Percentiles rank a stretch among this genome's conserved stretches.
These are phyloP conservation scores for Saturnia japonica DNA, from an alignment of 2,888 invertebrate species.

Conservation along the genomic window DNA sequence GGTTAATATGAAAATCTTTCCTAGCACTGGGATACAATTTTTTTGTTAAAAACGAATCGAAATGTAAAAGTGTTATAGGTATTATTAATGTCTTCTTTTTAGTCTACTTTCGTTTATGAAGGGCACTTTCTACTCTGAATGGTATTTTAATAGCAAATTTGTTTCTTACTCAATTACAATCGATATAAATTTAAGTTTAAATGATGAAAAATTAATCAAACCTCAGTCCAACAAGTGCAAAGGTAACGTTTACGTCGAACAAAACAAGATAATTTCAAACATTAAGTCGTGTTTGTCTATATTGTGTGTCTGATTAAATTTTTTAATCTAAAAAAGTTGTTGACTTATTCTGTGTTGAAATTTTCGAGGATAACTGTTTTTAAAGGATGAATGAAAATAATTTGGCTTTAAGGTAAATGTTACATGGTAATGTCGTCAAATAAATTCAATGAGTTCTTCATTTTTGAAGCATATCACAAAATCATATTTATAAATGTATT, in stretches of 20 bases:
- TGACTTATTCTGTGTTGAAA: too few species aligned
- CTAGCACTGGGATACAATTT: too few species aligned
- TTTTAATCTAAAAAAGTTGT: too few species aligned
- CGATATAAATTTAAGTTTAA: background rate
- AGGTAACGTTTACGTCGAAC: background rate
- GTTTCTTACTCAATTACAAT: background rate
- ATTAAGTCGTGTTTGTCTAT: background rate
- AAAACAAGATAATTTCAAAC: background rate
- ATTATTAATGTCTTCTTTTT: background rate
- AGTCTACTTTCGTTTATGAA: background rate
- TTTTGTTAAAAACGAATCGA: too few species aligned
- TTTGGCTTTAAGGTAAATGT: too few species aligned
- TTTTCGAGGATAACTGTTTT: background rate
- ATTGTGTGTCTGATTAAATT: background rate
- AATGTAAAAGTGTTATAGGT: background rate
- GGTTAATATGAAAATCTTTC: too few species aligned
- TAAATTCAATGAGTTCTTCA: too few species aligned
- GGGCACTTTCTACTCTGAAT: background rate
- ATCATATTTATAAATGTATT: too few species aligned
- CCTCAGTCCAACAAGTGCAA: conserved; percentile 26
- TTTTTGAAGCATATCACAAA: too few species aligned
- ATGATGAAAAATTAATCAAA: conserved; percentile 13
- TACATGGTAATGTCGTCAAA: too few species aligned
- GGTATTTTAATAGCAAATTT: background rate
- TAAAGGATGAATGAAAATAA: background rate